Percentiles rank a stretch among this genome's conserved stretches.
Conservation (phyloP, 2,113 vertebrate genomes). For the mouse (Mus musculus) region GRCm39 chr1:60876001-60876500, state of each 20-base stretch:
- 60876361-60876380: too few relatives aligned
- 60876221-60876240: background rate
- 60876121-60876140: too few relatives aligned
- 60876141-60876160: background rate
- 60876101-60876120: too few relatives aligned
- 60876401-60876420: background rate
- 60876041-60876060: too few relatives aligned
- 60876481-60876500: background rate
- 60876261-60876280: too few relatives aligned
- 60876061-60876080: too few relatives aligned
- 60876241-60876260: background rate
- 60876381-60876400: background rate
- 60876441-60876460: background rate
- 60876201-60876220: background rate
- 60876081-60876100: too few relatives aligned
- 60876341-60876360: background rate
- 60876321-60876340: background rate
- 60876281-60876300: background rate
- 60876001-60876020: too few relatives aligned
- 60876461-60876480: too few relatives aligned
- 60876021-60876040: too few relatives aligned
- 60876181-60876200: background rate
- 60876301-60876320: background rate
- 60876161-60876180: background rate
- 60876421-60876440: too few relatives aligned